Base-by-base conservation (phyloP, 2,797 vertebrate species). In the Molothrus ater region DNA sequence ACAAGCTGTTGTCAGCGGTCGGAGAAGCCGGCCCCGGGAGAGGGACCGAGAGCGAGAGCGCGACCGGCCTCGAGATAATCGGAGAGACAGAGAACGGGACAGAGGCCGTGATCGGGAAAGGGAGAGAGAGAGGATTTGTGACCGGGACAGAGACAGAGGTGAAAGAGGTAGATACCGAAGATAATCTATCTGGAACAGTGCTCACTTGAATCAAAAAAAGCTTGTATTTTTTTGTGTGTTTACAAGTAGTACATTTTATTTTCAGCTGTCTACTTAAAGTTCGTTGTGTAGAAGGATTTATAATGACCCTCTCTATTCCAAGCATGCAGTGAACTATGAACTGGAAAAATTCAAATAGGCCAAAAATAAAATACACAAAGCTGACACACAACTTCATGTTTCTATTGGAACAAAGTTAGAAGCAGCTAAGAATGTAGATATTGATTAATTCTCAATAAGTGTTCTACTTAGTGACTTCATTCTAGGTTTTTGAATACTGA, bases 91-190 rank as follows among this genome's bases (percentile, higher is more conserved):
- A 91, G 98, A 98, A 60, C 97, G 98, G 50, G 98, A 99, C 54
- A 97, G 98, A 61, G 98, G 98, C 14, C 97, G 98, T 4, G 98
- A 98, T 32, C 98, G 98, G 34, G 98, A 98, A 40, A 97, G 98
- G 59, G 98, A 98, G 82, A 95, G 99, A 51, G 98, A 99, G 81
- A 94, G 99, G 63, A 98, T 97, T 47, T 98, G 99, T 95, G 99
- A 99, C n/a, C 97, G 99, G 54, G 98, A 99, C 91, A 97, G 99
- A 96, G 99, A 99, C 94, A 97, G 99, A 83, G 99, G 99, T 86
- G 99, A 99, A 97, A 98, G 99, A 97, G 99, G 99, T 50, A 98
- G 99, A 95, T 99, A 99, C 92, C 98, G 99, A 96, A 98, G 99
- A 98, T 99, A 98, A 98, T 98, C 91, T 31, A 70, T 93, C 95